These are phyloP conservation scores for Ctenomys sociabilis DNA, from an alignment of 2,113 vertebrate genomes.

Conservation along the genomic window DNA sequence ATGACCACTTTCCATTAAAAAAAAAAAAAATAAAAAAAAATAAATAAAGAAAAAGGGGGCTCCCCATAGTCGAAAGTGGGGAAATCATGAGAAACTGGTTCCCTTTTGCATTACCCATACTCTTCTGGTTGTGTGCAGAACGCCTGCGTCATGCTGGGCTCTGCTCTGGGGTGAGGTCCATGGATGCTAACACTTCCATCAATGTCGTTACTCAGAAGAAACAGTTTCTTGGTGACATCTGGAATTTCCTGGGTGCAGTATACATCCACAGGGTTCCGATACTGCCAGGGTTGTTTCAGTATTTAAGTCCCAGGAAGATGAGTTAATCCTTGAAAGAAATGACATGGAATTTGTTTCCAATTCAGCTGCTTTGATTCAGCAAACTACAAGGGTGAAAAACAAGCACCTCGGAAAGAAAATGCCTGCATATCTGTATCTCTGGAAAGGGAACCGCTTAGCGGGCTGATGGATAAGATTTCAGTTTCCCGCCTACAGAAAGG, in stretches of 20 bases:
- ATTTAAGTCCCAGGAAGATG: background rate
- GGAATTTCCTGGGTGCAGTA: background rate
- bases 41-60: too few relatives aligned
- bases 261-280: background rate
- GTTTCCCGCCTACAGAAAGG: background rate
- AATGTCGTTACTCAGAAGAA: background rate
- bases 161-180: too few relatives aligned
- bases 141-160: accelerated
- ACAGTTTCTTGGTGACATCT: background rate
- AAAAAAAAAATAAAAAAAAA: too few relatives aligned
- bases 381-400: background rate
- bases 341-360: background rate
- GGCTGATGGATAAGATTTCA: background rate
- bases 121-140: too few relatives aligned
- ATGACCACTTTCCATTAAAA: too few relatives aligned
- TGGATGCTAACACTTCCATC: background rate
- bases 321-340: background rate
- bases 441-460: background rate
- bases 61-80: background rate
- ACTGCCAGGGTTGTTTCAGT: background rate
- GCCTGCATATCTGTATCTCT: background rate
- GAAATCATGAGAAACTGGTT: background rate
- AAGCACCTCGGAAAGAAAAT: background rate
- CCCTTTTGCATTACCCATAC: background rate
- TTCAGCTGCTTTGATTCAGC: background rate